Conservation (phyloP, 2,113 vertebrate species). For the Pagrus major region DNA sequence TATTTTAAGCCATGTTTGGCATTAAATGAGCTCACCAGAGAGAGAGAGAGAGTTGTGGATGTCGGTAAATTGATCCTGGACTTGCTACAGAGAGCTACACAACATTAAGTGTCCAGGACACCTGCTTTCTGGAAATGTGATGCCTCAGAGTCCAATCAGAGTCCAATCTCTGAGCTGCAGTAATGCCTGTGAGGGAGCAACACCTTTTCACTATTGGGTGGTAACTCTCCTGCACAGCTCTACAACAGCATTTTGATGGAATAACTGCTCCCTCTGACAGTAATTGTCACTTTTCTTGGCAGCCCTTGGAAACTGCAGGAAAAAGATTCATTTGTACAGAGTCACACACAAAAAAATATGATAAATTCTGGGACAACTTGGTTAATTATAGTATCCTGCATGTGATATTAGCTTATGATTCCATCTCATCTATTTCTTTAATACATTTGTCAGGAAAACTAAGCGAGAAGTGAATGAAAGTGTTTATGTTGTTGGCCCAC, state of each 20-base stretch:
- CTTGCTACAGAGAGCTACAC: neutral
- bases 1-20: neutral
- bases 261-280: conserved; percentile 10
- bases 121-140: conserved; percentile 1
- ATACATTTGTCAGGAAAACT: too few species aligned
- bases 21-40: neutral
- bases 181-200: neutral
- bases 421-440: too few species aligned
- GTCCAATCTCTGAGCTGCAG: conserved; percentile 2
- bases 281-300: conserved; percentile 41
- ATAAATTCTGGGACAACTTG: neutral
- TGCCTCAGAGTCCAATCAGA: neutral
- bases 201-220: neutral
- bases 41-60: too few species aligned
- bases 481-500: neutral
- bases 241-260: conserved; percentile 18
- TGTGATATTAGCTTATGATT: neutral
- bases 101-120: neutral
- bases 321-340: conserved; percentile 10
- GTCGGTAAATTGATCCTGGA: neutral
- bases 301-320: neutral
- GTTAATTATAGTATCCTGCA: neutral
- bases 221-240: conserved; percentile 6
- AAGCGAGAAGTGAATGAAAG: neutral
- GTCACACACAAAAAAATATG: neutral